Evolutionary conservation across 2,113 vertebrate species (phyloP), one percentile per base, ranked within the genome.

Genomic region (Apteryx owenii): DNA sequence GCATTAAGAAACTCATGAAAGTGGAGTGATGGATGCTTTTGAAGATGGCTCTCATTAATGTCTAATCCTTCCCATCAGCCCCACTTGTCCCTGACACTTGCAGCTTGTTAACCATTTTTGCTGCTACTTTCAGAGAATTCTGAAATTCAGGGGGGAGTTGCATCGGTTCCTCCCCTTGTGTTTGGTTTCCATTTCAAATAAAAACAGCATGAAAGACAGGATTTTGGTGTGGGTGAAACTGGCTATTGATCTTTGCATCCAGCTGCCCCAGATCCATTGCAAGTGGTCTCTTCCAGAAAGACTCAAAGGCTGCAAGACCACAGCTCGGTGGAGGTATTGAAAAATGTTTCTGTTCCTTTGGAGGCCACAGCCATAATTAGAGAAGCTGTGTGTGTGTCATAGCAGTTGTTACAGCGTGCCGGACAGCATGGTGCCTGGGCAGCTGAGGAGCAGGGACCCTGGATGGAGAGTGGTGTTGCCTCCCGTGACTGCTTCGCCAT

Each of bases 31-130:
- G 91, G 93, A 96, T 97, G 95, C 87, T 54, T 60, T 85, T 84
- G 89, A 61, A 96, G 92, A 94, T 80, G 91, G 78, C 66, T 96
- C 89, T 97, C 94, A 95, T 96, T 96, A 97, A 95, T 72, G 91
- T 31, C 97, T 95, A 70, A 95, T 96, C 92, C 91, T 95, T 88
- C 84, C 96, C 91, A 94, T 54, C 94, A 95, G 96, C 94, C 84
- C 94, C 92, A 78, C 92, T 96, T 96, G 82, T 96, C 81, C 82
- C 93, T 85, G 69, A 78, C 90, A 80, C 65, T 95, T 81, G 9
- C 36, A 95, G 73, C 89, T 82, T 78, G 81, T 93, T 97, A 91
- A 85, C 93, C 62, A 62, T 42, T 91, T 97, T 88, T 93, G 81
- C 71, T 69, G 33, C 48, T 48, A 11, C 85, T 95, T 93, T 72